Evolutionary conservation across 2,888 invertebrate genomes (phyloP), one percentile per base, ranked within the genome.

Genomic region (Leucoma salicis): DNA sequence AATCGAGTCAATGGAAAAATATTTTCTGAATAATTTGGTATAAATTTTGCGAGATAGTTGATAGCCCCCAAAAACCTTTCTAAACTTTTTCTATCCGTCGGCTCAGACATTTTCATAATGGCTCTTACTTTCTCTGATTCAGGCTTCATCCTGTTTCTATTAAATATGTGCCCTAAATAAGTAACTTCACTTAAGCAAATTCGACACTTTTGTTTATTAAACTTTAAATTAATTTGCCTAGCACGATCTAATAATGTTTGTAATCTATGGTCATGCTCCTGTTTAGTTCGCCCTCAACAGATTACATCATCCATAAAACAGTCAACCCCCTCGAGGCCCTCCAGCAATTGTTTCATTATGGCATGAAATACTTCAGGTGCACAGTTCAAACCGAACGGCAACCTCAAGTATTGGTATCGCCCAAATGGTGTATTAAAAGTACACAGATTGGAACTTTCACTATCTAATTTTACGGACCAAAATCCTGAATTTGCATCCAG

Each of bases 251-350:
- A 28, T 6, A 54, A 47, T 37, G 37, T 41, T 13, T 51, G 5
- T 12, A 55, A 28, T 1, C 38, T 13, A 0, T 14, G 5, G 31
- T 47, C 27, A 35, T 47, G 47, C 3, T 50, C 48, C n/a, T 40
- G 27, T 16, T 27, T 14, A 4, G 46, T 42, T 12, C 8, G 24
- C 8, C 49, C 59, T 34, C 41, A 49, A 1, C 57, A 35, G 6
- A 57, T 31, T 5, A 62, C 29, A 39, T 59, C 54, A 27, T 62
- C 58, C 15, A 48, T 48, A 14, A 47, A 41, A 1, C 48, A 38
- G 25, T 40, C 33, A 1, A 53, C 52, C 2, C 34, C 36, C n/a
- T 28, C 14, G 18, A 40, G 27, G 6, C 37, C 39, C 16, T 29
- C 15, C 21, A 42, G 40, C 3, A 24, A 14, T 28, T 36, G 31